Percentiles rank a stretch among this genome's conserved stretches.
phyloP scores from a whole-genome alignment of 2,888 invertebrate species.

The Spodoptera exigua region DNA sequence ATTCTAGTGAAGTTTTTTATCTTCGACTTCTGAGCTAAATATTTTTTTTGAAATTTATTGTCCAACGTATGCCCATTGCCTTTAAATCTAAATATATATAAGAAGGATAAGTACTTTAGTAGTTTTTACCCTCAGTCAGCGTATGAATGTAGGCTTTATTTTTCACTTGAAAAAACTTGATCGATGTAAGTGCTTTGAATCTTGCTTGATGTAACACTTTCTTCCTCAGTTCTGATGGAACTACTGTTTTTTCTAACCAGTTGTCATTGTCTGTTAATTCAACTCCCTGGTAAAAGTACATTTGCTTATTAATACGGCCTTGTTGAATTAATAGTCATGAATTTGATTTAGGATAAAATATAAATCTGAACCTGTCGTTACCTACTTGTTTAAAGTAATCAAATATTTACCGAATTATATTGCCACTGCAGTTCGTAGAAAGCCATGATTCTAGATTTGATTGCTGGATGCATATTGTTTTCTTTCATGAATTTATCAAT shows the following conservation, averaged over 20 bases:
- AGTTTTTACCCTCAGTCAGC: conserved; percentile 78
- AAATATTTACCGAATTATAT: conserved; percentile 80
- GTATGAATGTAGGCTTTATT: conserved; percentile 86
- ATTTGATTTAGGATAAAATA: too few relatives aligned
- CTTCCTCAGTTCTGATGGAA: conserved; percentile 80
- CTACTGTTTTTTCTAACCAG: conserved; percentile 82
- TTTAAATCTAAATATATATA: too few relatives aligned
- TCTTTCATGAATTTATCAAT: conserved; percentile 86
- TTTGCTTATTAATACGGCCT: too few relatives aligned
- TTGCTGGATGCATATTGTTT: conserved; percentile 82
- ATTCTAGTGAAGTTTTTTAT: conserved; percentile 5
- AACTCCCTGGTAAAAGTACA: conserved; percentile 73
- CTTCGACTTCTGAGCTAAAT: conserved; percentile 30
- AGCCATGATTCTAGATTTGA: conserved; percentile 83
- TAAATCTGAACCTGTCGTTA: too few relatives aligned
- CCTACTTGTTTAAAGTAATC: too few relatives aligned
- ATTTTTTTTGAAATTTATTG: too few relatives aligned
- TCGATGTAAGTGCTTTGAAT: conserved; percentile 82
- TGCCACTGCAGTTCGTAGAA: conserved; percentile 88
- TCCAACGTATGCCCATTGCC: too few relatives aligned
- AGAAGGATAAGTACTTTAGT: too few relatives aligned
- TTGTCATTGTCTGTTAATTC: conserved; percentile 83
- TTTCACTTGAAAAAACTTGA: conserved; percentile 84
- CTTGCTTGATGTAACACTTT: conserved; percentile 86
- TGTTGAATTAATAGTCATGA: too few relatives aligned